Base-by-base conservation (phyloP, 2,888 invertebrate species). In the Cenopis cana region DNA sequence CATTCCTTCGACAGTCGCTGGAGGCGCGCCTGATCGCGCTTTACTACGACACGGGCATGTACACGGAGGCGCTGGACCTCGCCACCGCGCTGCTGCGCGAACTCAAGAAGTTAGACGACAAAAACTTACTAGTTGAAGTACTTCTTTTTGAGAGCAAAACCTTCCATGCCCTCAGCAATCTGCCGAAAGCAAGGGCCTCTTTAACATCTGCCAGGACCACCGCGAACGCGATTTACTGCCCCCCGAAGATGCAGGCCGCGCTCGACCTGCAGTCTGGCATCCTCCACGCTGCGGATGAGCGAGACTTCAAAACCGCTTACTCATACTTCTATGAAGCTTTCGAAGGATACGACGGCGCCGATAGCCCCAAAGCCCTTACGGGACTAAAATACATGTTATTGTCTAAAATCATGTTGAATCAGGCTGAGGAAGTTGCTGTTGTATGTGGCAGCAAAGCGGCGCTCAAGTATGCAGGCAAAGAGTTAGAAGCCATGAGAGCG, bases 241-340 rank as follows among this genome's bases (percentile, higher is more conserved):
- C 99, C 74, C 99, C 99, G 0, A 98, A 98, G 93, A 97, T 99
- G 95, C 99, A 99, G 93, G 99, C 99, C 10, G 97, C 99, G 11
- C 94, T 99, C 50, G 99, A 99, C 91, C 94, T 99, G 77, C 99
- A 99, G 87, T 99, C 99, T 6, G 99, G 99, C 79, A 98, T 99
- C 78, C 94, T 99, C 69, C 99, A 99, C 92, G 99, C 99, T 11
- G 99, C 99, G n/a, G 99, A 99, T 87, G 99, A 99, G 89, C 96
- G 98, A 80, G 99, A 99, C 87, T 99, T 99, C 89, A 99, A 99
- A 95, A 99, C 99, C 71, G 99, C 99, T 57, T 99, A 98, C 93
- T 99, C 99, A 69, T 99, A 99, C 87, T 99, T 99, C 88, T 99
- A 99, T 89, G 99, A 99, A 94, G 99, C 99, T 14, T 99, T 99